Evolutionary conservation across 2,888 invertebrate species (phyloP), one percentile per base, ranked within the genome.

Genomic region (Leucania comma): DNA sequence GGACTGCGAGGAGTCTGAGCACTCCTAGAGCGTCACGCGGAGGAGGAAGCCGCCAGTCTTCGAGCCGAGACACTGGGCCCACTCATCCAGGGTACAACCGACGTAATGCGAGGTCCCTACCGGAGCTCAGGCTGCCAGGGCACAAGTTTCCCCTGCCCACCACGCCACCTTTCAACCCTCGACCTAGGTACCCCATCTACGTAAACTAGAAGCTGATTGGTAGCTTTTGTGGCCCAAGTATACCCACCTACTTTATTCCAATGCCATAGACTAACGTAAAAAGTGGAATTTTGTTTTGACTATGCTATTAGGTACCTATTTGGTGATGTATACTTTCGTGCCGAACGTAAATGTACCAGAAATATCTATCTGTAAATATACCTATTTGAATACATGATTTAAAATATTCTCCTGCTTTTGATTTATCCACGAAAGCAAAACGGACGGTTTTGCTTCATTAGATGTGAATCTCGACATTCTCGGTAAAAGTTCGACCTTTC

Each of bases 11-110:
- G 57, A 81, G 78, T 62, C 24, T 81, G 22, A 29, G 59, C 56
- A 72, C 66, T 26, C 78, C 72, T 3, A 54, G 76, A 0, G 76
- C 29, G 4, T 70, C 81, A 2, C 72, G 77, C 1, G 78, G 78
- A n/a, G 17, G 63, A 20, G 62, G 56, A 9, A 65, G 56, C 12
- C 81, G 66, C 0, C 6, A 0, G n/a, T 26, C 79, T 1, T 77
- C 78, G 0, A 72, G 63, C 63, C 54, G 38, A 32, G 78, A 80
- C 46, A 79, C 72, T 1, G 72, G 78, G 5, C 12, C 63, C 0
- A 81, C 81, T 42, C 77, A 79, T 20, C 81, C 72, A 0, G 78
- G 79, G 6, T 81, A 79, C 67, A 79, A 79, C 65, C 62, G 81
- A 17, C 79, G 81, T 20, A 81, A 80, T 35, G 24, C 72, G 8